Evolutionary conservation across 2,113 vertebrate genomes (phyloP), one percentile per base, ranked within the genome.

Genomic region (Acrocephalus kingi): DNA sequence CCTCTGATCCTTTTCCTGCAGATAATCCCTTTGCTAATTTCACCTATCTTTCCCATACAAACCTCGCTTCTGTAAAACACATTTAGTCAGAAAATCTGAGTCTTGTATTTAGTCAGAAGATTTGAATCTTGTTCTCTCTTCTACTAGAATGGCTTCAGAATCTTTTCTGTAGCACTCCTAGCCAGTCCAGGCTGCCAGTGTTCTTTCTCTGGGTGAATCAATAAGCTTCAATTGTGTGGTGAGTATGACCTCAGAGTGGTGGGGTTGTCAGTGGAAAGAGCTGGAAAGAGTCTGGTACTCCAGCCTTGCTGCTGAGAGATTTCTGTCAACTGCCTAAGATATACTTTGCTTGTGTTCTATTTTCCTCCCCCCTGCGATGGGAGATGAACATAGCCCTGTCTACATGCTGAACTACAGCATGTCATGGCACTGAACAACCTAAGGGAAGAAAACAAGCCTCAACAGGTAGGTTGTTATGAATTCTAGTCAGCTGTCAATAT

Each of bases 41-140:
- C 19, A 17, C 3, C 15, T 66, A 7, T 33, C 10, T 33, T 63
- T 69, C 23, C 23, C 20, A 11, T 31, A 35, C 0, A 46, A 68
- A 5, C 2, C 1, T 2, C 0, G 3, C 8, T 59, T 23, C 8
- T 45, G 1, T 21, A 49, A 48, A 39, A 35, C 23, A 13, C 6
- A 28, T 49, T 25, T 68, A 41, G 21, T 63, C 11, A 83, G 56
- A 67, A 59, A 16, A 49, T 52, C 5, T 39, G 10, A 68, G 49
- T 73, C 15, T 9, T 18, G 1, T 27, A 28, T 49, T 25, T 68
- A 41, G 21, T 63, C 11, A 83, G 56, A 67, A 59, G 19, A 49
- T 52, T 4, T 39, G 10, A 68, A 52, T 73, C 15, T 9, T 18
- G 1, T 27, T 71, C 24, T 33, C 6, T 43, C 18, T 39, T 87